Percentiles rank a stretch among this genome's conserved stretches.
phyloP scores from a whole-genome alignment of 2,797 vertebrate species.

The Ciconia nigra region DNA sequence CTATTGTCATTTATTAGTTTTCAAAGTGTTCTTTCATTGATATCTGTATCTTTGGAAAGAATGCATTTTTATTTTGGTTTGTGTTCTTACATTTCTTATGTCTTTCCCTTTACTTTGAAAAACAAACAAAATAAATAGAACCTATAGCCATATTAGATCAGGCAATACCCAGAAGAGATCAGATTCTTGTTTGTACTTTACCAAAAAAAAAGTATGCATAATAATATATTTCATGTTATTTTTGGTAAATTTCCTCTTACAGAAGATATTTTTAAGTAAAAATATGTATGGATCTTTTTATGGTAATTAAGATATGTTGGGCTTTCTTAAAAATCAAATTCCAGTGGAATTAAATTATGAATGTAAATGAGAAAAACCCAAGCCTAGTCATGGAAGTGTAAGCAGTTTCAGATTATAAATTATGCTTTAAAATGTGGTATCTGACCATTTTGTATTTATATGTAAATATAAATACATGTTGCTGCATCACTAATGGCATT shows the following conservation, averaged over 20 bases:
- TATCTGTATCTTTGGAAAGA: slow-evolving; percentile 44
- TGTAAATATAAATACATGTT: slow-evolving; percentile 43
- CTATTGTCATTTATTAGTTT: slow-evolving; percentile 51
- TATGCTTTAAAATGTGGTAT: slow-evolving; percentile 28
- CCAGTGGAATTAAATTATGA: slow-evolving; percentile 60
- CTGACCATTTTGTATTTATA: slow-evolving; percentile 53
- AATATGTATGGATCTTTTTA: slow-evolving; percentile 57
- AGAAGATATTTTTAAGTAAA: slow-evolving; percentile 71
- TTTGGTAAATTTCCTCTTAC: slow-evolving; percentile 68
- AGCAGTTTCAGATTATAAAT: slow-evolving; percentile 47
- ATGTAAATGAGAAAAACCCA: slow-evolving; percentile 48
- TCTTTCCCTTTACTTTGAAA: slow-evolving; percentile 45
- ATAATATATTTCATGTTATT: slow-evolving; percentile 69
- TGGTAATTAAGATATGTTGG: slow-evolving; percentile 35
- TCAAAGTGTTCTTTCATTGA: slow-evolving; percentile 46
- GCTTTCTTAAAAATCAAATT: slow-evolving; percentile 55
- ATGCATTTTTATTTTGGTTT: background rate
- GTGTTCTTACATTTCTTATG: background rate
- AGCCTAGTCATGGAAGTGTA: slow-evolving; percentile 30
- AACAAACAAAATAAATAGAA: slow-evolving; percentile 44
- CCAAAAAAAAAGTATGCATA: slow-evolving; percentile 44
- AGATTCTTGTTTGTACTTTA: slow-evolving; percentile 69
- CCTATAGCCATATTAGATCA: slow-evolving; percentile 65
- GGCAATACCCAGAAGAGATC: slow-evolving; percentile 67
- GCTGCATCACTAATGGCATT: slow-evolving; percentile 45